Percentiles rank a stretch among this genome's conserved stretches.
phyloP scores from a whole-genome alignment of 2,113 vertebrate genomes.

The Hucho hucho region DNA sequence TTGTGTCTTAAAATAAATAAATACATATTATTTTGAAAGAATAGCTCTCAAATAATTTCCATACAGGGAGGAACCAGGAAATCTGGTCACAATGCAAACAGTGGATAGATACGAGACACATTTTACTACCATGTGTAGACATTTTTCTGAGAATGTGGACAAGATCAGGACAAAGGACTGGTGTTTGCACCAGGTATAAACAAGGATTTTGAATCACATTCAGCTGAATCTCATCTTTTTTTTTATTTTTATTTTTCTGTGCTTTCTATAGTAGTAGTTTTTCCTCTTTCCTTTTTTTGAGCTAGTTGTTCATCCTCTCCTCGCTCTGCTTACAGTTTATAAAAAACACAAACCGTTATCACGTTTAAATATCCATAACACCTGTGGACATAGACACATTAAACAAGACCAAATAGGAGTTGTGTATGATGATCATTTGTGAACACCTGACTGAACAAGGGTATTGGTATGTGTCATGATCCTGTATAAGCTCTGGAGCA shows the following conservation, averaged over 20 bases:
- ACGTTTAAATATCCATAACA: constrained; percentile 59
- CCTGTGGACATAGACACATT: constrained; percentile 55
- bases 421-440: constrained; percentile 50
- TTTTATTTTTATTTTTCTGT: constrained; percentile 26
- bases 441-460: constrained; percentile 53
- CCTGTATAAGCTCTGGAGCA: constrained; percentile 55
- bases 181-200: too few species aligned
- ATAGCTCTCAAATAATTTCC: too few species aligned
- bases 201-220: constrained; percentile 50
- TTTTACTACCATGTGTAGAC: too few species aligned
- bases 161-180: too few species aligned
- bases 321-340: constrained; percentile 60
- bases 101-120: too few species aligned
- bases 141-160: too few species aligned
- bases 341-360: constrained; percentile 60
- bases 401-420: constrained; percentile 54
- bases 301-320: constrained; percentile 54
- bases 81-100: too few species aligned
- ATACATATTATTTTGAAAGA: too few species aligned
- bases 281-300: constrained; percentile 43
- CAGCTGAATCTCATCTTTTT: constrained; percentile 38
- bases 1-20: too few species aligned
- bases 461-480: constrained; percentile 40
- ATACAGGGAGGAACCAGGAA: too few species aligned
- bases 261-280: constrained; percentile 49